Base-by-base conservation (phyloP, 2,888 invertebrate species). In the Apamea sordens region DNA sequence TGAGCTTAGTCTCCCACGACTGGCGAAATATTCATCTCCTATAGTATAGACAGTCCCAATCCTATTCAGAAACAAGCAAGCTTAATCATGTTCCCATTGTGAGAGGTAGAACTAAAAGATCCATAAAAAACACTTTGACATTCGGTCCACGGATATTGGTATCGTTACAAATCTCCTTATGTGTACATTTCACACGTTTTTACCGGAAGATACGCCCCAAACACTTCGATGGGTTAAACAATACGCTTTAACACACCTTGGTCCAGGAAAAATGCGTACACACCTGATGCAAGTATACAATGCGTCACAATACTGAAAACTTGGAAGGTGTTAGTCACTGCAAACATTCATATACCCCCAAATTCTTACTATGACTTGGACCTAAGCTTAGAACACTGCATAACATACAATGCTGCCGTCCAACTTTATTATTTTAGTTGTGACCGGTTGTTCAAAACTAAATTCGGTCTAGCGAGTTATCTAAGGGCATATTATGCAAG, bases 181-280 rank as follows among this genome's bases (percentile, higher is more conserved):
- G 80, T 84, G 47, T 84, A 67, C 80, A 41, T 68, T 87, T 85
- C 85, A 76, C 85, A 85, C 84, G 87, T 72, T 68, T 10, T 28
- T 10, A 75, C 71, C 85, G 85, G 85, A 85, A 69, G 74, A 65
- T 76, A 87, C 76, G 72, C 71, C 68, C 64, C 68, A 74, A 74
- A 75, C 74, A 74, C 8, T 59, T 36, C 47, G 56, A 83, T 68
- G 61, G 70, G 67, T 77, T 88, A 89, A 90, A 89, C 90, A 91
- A 92, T 88, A 90, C 86, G 77, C 85, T 32, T 59, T 59, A 76
- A 72, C 88, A 85, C 88, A 86, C 89, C 88, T 89, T 50, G 70
- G 80, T 79, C 84, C 77, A 75, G 70, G 81, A 85, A 84, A 83
- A 86, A 79, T 83, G 65, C 67, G 70, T 50, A 56, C 78, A 50